These are phyloP conservation scores for Chrysodeixis includens DNA, from an alignment of 2,888 invertebrate species.

Conservation along the genomic window DNA sequence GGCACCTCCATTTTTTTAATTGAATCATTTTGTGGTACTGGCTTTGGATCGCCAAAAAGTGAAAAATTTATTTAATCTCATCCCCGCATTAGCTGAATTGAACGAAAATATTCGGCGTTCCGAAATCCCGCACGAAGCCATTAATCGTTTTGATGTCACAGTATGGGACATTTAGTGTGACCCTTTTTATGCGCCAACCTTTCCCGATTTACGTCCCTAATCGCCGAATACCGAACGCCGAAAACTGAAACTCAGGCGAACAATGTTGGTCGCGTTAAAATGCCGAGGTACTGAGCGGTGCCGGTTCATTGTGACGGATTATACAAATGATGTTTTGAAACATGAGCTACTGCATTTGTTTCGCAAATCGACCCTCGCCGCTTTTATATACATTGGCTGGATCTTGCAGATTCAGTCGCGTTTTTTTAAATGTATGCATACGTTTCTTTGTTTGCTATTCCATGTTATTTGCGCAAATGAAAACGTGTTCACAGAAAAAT, in stretches of 20 bases:
- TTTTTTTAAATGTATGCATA: conserved; percentile 28
- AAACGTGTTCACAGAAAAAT: conserved; percentile 36
- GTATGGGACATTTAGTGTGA: conserved; percentile 89
- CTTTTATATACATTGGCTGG: conserved; percentile 17
- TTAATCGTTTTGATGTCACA: conserved; percentile 88
- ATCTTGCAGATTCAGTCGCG: conserved; percentile 23
- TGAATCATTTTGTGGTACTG: conserved; percentile 58
- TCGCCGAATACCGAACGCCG: conserved; percentile 76
- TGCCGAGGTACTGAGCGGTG: conserved; percentile 66
- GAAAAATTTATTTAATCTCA: conserved; percentile 76
- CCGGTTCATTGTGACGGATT: conserved; percentile 58
- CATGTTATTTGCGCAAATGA: conserved; percentile 39
- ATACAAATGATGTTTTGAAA: conserved; percentile 64
- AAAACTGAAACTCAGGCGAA: conserved; percentile 73
- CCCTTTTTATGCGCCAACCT: conserved; percentile 84
- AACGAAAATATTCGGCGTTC: conserved; percentile 82
- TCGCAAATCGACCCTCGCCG: conserved; percentile 34
- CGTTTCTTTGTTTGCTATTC: conserved; percentile 31
- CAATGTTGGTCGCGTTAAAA: conserved; percentile 70
- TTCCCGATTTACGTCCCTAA: conserved; percentile 80
- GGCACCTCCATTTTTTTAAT: conserved; percentile 55
- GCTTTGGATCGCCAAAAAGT: conserved; percentile 65
- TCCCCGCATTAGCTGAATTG: conserved; percentile 79
- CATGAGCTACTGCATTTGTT: conserved; percentile 54
- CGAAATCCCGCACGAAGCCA: conserved; percentile 79